Evolutionary conservation across 2,888 invertebrate genomes (phyloP).

Genomic region (Lordiphosa fenestrarum): DNA sequence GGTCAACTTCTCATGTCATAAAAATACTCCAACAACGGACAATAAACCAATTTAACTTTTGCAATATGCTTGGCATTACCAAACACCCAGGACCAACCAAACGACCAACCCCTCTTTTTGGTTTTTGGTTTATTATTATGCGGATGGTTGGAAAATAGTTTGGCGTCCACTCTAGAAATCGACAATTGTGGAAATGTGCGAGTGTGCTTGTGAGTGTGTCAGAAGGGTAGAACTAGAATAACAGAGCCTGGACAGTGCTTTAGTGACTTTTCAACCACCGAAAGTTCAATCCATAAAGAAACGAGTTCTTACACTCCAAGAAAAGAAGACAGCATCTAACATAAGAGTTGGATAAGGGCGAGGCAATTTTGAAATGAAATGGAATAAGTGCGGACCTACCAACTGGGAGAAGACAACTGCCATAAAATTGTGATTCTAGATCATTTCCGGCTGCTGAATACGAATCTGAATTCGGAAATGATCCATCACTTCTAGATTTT

Average conservation of each 20-base stretch:
- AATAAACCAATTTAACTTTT: slow-evolving; percentile 77
- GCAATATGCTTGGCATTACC: slow-evolving; percentile 73
- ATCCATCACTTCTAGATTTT: no score
- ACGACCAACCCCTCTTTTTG: slow-evolving; percentile 8
- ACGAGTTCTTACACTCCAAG: no score
- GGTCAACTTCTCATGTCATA: slow-evolving; percentile 21
- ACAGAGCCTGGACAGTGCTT: slow-evolving; percentile 1
- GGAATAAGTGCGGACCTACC: no score
- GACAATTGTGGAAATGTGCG: slow-evolving; percentile 2
- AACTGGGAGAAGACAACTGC: no score
- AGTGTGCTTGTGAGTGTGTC: slow-evolving; percentile 1
- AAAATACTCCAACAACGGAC: slow-evolving; percentile 34
- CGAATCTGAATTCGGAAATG: no score
- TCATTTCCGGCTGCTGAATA: no score
- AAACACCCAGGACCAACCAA: slow-evolving; percentile 33
- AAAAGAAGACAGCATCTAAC: no score
- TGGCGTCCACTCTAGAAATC: slow-evolving; percentile 36
- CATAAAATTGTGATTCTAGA: no score
- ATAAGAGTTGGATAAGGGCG: no score
- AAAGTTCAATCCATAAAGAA: no score
- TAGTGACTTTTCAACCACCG: slow-evolving; percentile 35
- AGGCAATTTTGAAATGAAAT: no score
- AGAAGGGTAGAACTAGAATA: background rate
- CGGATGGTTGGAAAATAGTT: slow-evolving; percentile 57
- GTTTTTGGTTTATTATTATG: slow-evolving; percentile 33